Evolutionary conservation across 2,797 vertebrate genomes (phyloP).

Genomic region (Phrynocephalus vlangalii): DNA sequence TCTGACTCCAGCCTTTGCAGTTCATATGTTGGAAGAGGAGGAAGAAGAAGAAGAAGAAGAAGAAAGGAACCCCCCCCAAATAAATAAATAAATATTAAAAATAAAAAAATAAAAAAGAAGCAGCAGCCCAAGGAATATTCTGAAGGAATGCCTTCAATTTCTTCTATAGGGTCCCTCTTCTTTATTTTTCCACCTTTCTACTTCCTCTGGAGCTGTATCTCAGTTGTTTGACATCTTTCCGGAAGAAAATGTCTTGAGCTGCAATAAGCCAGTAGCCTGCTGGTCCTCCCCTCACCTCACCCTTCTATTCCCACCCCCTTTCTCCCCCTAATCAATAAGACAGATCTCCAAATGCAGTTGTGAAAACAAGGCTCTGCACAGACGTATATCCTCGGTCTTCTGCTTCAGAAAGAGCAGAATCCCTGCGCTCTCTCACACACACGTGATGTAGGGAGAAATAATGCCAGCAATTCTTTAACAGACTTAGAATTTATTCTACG

Average conservation of each 20-base stretch:
- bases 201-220: slow-evolving; percentile 77
- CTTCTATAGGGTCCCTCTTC: slow-evolving; percentile 73
- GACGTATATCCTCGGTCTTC: slow-evolving; percentile 74
- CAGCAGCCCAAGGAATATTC: slow-evolving; percentile 68
- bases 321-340: slow-evolving; percentile 79
- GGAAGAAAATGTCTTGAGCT: slow-evolving; percentile 78
- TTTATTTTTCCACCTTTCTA: slow-evolving; percentile 78
- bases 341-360: slow-evolving; percentile 79
- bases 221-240: slow-evolving; percentile 81
- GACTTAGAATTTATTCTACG: slow-evolving; percentile 75
- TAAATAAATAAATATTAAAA: slow-evolving; percentile 1
- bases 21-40: slow-evolving; percentile 75
- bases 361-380: slow-evolving; percentile 77
- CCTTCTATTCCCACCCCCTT: slow-evolving; percentile 78
- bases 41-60: neutral
- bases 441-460: slow-evolving; percentile 73
- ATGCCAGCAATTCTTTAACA: slow-evolving; percentile 76
- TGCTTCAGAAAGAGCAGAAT: slow-evolving; percentile 77
- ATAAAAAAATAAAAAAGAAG: neutral
- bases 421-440: slow-evolving; percentile 63
- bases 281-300: slow-evolving; percentile 76
- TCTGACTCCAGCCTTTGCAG: slow-evolving; percentile 80
- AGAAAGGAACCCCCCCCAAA: no score
- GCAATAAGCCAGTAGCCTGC: slow-evolving; percentile 76
- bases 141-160: slow-evolving; percentile 75